Base-by-base conservation (phyloP, 2,113 vertebrate genomes). In the Apeltes quadracus region DNA sequence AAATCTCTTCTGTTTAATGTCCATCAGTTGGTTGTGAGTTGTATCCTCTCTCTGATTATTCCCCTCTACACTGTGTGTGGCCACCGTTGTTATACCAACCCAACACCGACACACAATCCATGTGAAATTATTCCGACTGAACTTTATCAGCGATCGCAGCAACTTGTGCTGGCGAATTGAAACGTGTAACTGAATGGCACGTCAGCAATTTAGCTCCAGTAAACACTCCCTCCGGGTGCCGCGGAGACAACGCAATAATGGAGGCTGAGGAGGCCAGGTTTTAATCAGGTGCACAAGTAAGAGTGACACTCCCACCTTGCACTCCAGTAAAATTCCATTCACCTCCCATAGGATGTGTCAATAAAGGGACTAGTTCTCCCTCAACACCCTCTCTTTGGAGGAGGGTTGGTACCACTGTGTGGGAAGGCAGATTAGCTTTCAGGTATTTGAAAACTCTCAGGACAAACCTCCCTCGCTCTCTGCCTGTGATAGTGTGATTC, bases 251-350 rank as follows among this genome's bases (percentile, higher is more conserved):
- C 3, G 3, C 10, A 4, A 23, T 72, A 66, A 61, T 36, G 36
- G 25, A 55, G 22, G 41, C 43, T 14, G 57, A 58, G 61, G 75
- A 66, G n/a, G 11, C 23, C 13, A 41, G 0, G 3, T 73, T 83
- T 87, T 80, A 75, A 75, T 73, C 11, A 39, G 61, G 65, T 75
- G 46, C 2, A 2, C 65, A 41, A 44, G 61, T 55, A 43, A 70
- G 48, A 50, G 56, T 41, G 10, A 64, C 55, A 76, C 81, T 81
- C 81, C 78, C 78, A 72, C 51, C 0, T 0, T 32, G 32, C 20
- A 18, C 38, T 16, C 43, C 65, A 67, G 54, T 66, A 44, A 82
- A 84, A 85, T 87, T 90, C 82, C 84, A 75, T 43, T 72, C 23
- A 29, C 59, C 75, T 86, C 74, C 75, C 63, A 61, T 7, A 27